A percentile compares a stretch with the other conserved stretches of the same genome.
Evolutionary conservation across 1,140 invertebrate species (phyloP).

Genomic region (Papilio dardanus): DNA sequence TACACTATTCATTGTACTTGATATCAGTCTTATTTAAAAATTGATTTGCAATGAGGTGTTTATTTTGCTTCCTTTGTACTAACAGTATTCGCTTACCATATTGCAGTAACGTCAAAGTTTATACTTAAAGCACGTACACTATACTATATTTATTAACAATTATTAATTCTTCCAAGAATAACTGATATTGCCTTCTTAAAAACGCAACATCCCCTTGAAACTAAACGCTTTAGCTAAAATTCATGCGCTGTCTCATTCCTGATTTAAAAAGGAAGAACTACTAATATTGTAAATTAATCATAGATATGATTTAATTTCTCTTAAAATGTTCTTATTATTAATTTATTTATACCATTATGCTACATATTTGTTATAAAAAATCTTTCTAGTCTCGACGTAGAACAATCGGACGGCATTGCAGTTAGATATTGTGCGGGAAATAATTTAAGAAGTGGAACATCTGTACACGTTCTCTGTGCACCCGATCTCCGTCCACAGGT

Average conservation of each 20-base stretch:
- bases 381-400: not conserved
- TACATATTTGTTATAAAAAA: not conserved
- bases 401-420: not conserved
- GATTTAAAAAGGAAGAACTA: no score
- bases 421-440: not conserved
- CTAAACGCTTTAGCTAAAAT: no score
- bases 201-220: not conserved
- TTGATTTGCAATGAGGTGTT: not conserved
- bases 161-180: not conserved
- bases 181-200: not conserved
- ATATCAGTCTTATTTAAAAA: not conserved
- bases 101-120: not conserved
- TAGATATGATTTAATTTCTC: no score
- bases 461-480: conserved; percentile 2
- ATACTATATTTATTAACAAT: not conserved
- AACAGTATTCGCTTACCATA: conserved; percentile 11
- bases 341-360: not conserved
- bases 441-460: conserved; percentile 23
- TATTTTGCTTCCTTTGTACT: conserved; percentile 37
- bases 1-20: not conserved
- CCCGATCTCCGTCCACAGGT: conserved; percentile 6
- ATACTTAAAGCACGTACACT: not conserved
- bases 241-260: no score
- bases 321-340: no score
- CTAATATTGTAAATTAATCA: not conserved